Conservation (phyloP, 2,888 invertebrate genomes). For the Aelia acuminata region DNA sequence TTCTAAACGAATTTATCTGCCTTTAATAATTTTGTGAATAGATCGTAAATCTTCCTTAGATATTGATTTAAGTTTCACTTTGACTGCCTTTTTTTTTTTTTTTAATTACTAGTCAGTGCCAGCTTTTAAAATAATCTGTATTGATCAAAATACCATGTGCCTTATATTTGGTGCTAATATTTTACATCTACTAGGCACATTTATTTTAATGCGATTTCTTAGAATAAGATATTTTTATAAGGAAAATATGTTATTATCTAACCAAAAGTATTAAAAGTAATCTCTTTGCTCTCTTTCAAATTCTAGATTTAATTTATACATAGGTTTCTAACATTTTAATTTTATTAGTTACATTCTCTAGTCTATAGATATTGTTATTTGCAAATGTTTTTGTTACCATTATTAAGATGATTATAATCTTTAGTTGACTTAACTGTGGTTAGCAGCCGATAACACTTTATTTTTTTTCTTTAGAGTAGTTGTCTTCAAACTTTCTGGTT, state of each 20-base stretch:
- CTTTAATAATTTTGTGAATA: not conserved
- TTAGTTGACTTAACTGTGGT: slow-evolving; percentile 12
- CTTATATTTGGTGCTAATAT: slow-evolving; percentile 36
- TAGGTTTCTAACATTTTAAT: slow-evolving; percentile 9
- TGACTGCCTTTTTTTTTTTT: not conserved
- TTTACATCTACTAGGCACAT: slow-evolving; percentile 13
- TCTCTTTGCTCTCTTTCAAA: not conserved
- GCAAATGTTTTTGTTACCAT: slow-evolving; percentile 42
- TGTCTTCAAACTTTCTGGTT: not conserved
- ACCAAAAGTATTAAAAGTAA: slow-evolving; percentile 19
- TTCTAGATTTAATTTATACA: not conserved
- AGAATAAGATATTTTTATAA: not conserved
- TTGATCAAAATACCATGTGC: not conserved
- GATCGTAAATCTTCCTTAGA: not conserved
- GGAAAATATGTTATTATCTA: slow-evolving; percentile 9
- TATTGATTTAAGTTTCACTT: not conserved
- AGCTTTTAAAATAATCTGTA: not conserved
- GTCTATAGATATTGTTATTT: slow-evolving; percentile 24
- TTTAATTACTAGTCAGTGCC: slow-evolving; percentile 32
- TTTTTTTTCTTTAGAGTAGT: not conserved
- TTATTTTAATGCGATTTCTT: slow-evolving; percentile 18
- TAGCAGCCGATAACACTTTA: not conserved
- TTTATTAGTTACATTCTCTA: slow-evolving; percentile 33
- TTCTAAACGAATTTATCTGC: not conserved
- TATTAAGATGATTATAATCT: not conserved